Conservation (phyloP, 2,113 vertebrate genomes). For the Spheniscus mendiculus region DNA sequence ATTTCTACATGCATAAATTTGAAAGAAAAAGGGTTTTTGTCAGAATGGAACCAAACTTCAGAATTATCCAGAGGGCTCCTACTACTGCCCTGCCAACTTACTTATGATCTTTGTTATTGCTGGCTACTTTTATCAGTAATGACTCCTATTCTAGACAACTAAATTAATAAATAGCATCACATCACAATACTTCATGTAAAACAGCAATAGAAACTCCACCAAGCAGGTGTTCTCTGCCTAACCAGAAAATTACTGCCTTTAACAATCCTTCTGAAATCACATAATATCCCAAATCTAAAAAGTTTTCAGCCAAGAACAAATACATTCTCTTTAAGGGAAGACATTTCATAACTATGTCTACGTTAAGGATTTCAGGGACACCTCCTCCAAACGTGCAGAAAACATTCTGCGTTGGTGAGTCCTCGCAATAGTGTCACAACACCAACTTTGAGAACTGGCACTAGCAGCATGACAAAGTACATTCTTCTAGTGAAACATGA, state of each 20-base stretch:
- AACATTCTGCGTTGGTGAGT: background rate
- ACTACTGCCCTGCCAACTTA: background rate
- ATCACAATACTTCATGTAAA: background rate
- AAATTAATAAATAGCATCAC: background rate
- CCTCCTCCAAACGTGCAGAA: background rate
- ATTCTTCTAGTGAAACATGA: background rate
- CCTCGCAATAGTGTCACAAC: background rate
- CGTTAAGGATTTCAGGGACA: background rate
- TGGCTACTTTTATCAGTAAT: background rate
- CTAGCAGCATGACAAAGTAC: background rate
- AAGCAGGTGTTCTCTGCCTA: background rate
- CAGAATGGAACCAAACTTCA: background rate
- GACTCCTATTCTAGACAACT: background rate
- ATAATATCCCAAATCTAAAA: background rate
- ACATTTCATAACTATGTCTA: background rate
- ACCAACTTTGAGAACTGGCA: background rate
- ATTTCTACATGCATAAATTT: background rate
- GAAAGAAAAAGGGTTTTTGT: background rate
- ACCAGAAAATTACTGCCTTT: background rate
- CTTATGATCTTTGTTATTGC: background rate
- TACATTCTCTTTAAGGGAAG: background rate
- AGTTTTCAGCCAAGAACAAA: background rate
- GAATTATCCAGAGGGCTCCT: background rate
- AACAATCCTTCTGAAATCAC: background rate
- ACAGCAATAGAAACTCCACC: background rate